A percentile compares a stretch with the other conserved stretches of the same genome.
Evolutionary conservation across 2,888 invertebrate species (phyloP).

Genomic region (Itoplectis maculator): DNA sequence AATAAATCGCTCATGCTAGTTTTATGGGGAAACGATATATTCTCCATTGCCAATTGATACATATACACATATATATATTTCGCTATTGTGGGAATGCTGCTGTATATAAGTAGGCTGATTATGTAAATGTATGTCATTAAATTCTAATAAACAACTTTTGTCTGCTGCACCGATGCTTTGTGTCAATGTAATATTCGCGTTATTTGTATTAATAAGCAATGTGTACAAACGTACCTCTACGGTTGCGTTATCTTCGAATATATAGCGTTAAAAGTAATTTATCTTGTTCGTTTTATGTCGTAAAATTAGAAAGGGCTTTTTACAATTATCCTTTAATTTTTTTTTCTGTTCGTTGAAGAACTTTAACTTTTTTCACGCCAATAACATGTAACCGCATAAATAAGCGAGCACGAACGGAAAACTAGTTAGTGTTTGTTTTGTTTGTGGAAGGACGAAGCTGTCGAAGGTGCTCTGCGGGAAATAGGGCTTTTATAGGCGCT

Average conservation of each 20-base stretch:
- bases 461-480: constrained; percentile 96
- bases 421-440: constrained; percentile 83
- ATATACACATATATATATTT: constrained; percentile 12
- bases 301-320: constrained; percentile 14
- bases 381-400: constrained; percentile 11
- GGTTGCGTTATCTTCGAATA: constrained; percentile 44
- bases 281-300: constrained; percentile 34
- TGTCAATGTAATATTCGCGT: constrained; percentile 71
- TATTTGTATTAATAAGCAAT: constrained; percentile 55
- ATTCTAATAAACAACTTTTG: constrained; percentile 78
- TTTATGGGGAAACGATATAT: constrained; percentile 22
- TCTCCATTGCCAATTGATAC: constrained; percentile 38
- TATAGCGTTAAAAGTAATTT: constrained; percentile 23
- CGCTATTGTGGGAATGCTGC: constrained; percentile 77
- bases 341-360: not conserved
- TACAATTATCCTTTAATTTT: constrained; percentile 21
- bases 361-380: constrained; percentile 33
- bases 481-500: constrained; percentile 93
- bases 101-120: constrained; percentile 73
- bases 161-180: constrained; percentile 72
- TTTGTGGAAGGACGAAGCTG: constrained; percentile 93
- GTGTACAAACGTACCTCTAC: constrained; percentile 32
- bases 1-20: constrained; percentile 15
- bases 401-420: constrained; percentile 72
- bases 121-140: constrained; percentile 80